Conservation (phyloP, 2,113 vertebrate species). For the Candoia aspera region DNA sequence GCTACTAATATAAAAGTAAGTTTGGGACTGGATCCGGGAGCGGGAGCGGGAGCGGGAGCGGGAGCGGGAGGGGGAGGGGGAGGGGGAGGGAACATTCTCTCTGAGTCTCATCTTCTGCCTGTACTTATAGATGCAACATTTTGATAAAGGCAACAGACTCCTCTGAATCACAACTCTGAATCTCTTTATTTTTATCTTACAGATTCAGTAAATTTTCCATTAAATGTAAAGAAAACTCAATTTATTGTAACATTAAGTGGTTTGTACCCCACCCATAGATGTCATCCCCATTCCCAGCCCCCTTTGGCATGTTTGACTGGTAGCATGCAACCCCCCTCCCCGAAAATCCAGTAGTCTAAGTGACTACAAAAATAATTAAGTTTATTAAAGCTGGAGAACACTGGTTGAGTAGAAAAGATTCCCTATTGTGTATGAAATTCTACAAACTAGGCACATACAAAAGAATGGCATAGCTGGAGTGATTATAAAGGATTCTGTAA, state of each 20-base stretch:
- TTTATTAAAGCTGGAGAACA: not conserved
- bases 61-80: too few species aligned
- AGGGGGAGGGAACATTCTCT: not conserved
- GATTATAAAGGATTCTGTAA: not conserved
- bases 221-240: not conserved
- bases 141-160: not conserved
- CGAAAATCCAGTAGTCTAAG: not conserved
- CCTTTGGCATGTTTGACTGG: not conserved
- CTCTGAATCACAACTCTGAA: not conserved
- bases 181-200: not conserved
- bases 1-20: not conserved
- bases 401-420: not conserved
- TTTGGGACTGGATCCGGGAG: not conserved
- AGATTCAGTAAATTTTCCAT: not conserved
- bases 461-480: not conserved
- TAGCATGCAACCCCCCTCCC: not conserved
- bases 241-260: not conserved
- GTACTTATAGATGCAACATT: not conserved
- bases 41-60: too few species aligned
- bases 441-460: not conserved
- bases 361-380: not conserved
- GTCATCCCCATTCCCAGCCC: not conserved
- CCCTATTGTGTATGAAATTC: not conserved
- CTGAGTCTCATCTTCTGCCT: not conserved
- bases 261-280: not conserved